Evolutionary conservation across 2,888 invertebrate genomes (phyloP).

Genomic region (Theretra japonica): DNA sequence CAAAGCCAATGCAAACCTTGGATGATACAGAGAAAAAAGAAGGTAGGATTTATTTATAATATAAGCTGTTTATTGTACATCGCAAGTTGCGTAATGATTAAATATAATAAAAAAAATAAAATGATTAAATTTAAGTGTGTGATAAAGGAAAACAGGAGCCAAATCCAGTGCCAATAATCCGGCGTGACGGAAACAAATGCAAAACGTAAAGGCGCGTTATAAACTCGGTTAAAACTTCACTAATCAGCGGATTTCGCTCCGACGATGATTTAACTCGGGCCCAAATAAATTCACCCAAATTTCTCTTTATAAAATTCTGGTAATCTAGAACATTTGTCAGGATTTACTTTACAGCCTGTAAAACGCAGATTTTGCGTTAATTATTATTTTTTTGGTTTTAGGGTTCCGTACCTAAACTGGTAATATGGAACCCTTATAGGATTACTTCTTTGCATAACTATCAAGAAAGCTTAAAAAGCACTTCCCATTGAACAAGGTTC

Average conservation of each 20-base stretch:
- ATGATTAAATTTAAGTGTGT: no score
- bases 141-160: neutral
- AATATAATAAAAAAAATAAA: no score
- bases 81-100: no score
- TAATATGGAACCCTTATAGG: no score
- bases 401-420: neutral
- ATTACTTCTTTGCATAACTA: no score
- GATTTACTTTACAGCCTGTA: constrained; percentile 6
- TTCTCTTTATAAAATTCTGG: constrained; percentile 22
- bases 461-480: no score
- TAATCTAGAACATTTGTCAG: constrained; percentile 21
- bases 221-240: constrained; percentile 43
- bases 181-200: neutral
- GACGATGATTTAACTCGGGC: constrained; percentile 36
- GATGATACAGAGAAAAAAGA: no score
- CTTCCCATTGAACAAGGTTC: no score
- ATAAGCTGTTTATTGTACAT: no score
- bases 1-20: no score
- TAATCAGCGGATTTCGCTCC: constrained; percentile 43
- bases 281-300: constrained; percentile 18
- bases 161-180: neutral
- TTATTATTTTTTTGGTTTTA: neutral
- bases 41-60: no score
- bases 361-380: constrained; percentile 5
- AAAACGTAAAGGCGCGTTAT: constrained; percentile 37